These are phyloP conservation scores for Semicossyphus pulcher DNA, from an alignment of 2,113 vertebrate species.

Conservation along the genomic window DNA sequence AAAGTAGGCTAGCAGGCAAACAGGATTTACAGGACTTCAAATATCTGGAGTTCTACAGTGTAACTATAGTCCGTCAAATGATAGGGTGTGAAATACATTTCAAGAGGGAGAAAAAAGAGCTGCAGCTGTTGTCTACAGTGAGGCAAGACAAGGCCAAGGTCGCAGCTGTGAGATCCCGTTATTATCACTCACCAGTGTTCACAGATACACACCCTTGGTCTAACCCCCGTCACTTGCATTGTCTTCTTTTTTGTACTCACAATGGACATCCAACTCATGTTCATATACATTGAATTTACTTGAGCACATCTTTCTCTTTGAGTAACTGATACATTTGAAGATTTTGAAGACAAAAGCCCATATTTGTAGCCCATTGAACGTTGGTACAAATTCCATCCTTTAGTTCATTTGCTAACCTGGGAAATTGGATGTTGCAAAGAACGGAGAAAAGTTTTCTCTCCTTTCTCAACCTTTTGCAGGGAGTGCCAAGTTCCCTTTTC, in stretches of 20 bases:
- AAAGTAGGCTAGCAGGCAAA: neutral
- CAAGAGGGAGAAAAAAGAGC: slow-evolving; percentile 58
- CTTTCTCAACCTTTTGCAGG: too few relatives aligned
- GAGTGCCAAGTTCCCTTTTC: too few relatives aligned
- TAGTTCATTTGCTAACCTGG: too few relatives aligned
- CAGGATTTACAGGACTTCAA: slow-evolving; percentile 32
- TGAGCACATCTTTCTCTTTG: neutral
- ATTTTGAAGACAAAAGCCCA: too few relatives aligned
- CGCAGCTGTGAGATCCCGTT: slow-evolving; percentile 65
- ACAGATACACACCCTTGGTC: slow-evolving; percentile 21
- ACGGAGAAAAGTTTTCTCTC: too few relatives aligned
- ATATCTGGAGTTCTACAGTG: slow-evolving; percentile 21
- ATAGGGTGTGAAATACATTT: slow-evolving; percentile 63
- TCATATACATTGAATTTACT: neutral
- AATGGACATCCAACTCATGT: neutral
- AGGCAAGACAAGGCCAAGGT: slow-evolving; percentile 71
- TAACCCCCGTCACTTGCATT: slow-evolving; percentile 15
- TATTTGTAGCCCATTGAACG: too few relatives aligned
- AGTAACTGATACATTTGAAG: too few relatives aligned
- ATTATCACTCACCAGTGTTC: slow-evolving; percentile 66
- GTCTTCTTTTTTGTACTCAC: slow-evolving; percentile 21
- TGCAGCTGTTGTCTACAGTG: slow-evolving; percentile 66
- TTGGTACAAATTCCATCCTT: too few relatives aligned
- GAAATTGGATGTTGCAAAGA: too few relatives aligned
- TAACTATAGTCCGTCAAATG: slow-evolving; percentile 58